Evolutionary conservation across 1,140 invertebrate species (phyloP).

Genomic region (Tetraneura akinire): DNA sequence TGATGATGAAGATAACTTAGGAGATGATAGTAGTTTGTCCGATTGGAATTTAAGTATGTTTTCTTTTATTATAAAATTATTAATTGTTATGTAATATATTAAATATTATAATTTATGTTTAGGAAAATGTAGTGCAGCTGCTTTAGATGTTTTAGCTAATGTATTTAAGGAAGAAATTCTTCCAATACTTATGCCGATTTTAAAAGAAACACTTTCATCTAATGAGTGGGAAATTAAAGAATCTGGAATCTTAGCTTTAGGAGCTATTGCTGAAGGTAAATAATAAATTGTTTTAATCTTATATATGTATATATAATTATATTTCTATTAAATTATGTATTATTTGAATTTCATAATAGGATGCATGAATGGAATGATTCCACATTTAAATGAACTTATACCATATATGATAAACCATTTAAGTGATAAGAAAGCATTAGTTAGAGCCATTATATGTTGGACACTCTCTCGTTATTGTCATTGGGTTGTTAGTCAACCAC

Average conservation of each 20-base stretch:
- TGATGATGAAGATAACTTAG: slow-evolving; percentile 78
- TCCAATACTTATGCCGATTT: slow-evolving; percentile 90
- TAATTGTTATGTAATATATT: not conserved
- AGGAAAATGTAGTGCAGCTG: slow-evolving; percentile 96
- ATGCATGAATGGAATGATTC: slow-evolving; percentile 96
- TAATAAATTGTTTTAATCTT: not conserved
- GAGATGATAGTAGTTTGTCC: slow-evolving; percentile 88
- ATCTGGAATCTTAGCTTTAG: slow-evolving; percentile 91
- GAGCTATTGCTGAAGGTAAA: slow-evolving; percentile 95
- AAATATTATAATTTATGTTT: slow-evolving; percentile 43
- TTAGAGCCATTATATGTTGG: slow-evolving; percentile 98
- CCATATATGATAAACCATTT: slow-evolving; percentile 93
- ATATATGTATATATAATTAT: not conserved
- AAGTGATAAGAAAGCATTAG: slow-evolving; percentile 92
- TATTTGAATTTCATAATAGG: slow-evolving; percentile 60
- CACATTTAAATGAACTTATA: slow-evolving; percentile 91
- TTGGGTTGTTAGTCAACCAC: slow-evolving; percentile 94
- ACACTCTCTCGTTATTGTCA: slow-evolving; percentile 95
- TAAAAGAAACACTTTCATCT: slow-evolving; percentile 96
- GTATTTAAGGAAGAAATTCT: slow-evolving; percentile 95
- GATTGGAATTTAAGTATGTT: slow-evolving; percentile 90
- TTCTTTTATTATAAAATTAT: not conserved
- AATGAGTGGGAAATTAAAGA: slow-evolving; percentile 96
- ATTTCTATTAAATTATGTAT: not conserved
- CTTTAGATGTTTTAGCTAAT: slow-evolving; percentile 94